Base-by-base conservation (phyloP, 2,888 invertebrate species). In the Rotaria macrura region DNA sequence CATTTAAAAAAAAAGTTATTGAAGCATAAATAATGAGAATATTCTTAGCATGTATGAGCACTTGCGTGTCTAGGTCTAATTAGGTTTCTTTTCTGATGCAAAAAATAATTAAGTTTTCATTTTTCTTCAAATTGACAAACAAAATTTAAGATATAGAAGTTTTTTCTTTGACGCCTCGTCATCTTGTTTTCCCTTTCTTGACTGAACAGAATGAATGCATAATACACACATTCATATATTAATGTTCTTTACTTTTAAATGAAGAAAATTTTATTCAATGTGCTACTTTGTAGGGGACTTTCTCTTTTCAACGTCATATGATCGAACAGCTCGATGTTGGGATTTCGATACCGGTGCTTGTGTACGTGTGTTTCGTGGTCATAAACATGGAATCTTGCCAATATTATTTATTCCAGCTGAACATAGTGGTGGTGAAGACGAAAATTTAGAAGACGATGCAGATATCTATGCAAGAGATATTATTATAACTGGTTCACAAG, bases 301-400 rank as follows among this genome's bases (percentile, higher is more conserved):
- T 86, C 87, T 90, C 57, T 89, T 90, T 87, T 89, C 89, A 85
- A 88, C 89, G 25, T 89, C 89, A 34, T 89, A 88, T 85, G 90
- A 90, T 87, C 88, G 88, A 74, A 89, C 89, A 1, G 89, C 89
- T 1, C 88, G 91, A 74, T 91, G 91, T 85, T 92, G 92, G 92
- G 90, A 91, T 87, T 91, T 92, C 87, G 91, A 92, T 87, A 89
- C 90, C 20, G 91, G 90, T 2, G 90, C 90, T 85, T 90, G 90
- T 87, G 88, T 91, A 23, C 88, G 91, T 47, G 89, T 91, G 57
- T 90, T 90, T 87, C 88, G 91, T 88, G 92, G 92, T 3, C 92
- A 92, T 88, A 89, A 89, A 84, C 90, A 91, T 85, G 92, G 91
- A 1, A 92, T 92, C 6, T 92, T 91, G 87, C 92, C 92, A 2